phyloP scores from a whole-genome alignment of 2,888 invertebrate species.

The Rosalia funebris region DNA sequence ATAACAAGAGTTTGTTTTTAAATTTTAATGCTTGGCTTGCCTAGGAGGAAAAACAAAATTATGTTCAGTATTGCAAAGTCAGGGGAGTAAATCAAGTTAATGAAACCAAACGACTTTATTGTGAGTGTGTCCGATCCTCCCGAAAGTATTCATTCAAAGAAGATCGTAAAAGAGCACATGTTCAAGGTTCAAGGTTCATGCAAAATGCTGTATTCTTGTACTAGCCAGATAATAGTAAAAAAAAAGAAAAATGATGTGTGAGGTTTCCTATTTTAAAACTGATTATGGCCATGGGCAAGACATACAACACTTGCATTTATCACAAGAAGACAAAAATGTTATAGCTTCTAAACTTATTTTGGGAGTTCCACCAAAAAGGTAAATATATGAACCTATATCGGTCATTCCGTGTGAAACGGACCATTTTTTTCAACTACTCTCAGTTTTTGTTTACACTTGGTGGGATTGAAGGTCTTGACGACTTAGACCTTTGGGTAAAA shows the following conservation, averaged over 20 bases:
- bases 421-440: too few relatives aligned
- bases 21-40: too few relatives aligned
- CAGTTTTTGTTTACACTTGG: too few relatives aligned
- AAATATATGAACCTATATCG: too few relatives aligned
- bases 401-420: too few relatives aligned
- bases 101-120: not conserved
- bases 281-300: not conserved
- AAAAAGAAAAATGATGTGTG: not conserved
- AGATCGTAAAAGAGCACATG: not conserved
- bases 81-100: too few relatives aligned
- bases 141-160: not conserved
- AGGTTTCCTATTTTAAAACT: not conserved
- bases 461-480: too few relatives aligned
- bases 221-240: not conserved
- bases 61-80: not conserved
- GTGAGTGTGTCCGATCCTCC: not conserved
- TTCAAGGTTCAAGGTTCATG: not conserved
- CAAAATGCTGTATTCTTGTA: not conserved
- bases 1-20: not conserved
- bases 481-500: too few relatives aligned
- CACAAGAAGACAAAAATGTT: not conserved
- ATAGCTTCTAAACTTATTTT: not conserved
- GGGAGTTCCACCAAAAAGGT: not conserved
- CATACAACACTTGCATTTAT: not conserved
- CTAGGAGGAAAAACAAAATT: not conserved